Base-by-base conservation (phyloP, 2,888 invertebrate species). In the Brachyptera risi region DNA sequence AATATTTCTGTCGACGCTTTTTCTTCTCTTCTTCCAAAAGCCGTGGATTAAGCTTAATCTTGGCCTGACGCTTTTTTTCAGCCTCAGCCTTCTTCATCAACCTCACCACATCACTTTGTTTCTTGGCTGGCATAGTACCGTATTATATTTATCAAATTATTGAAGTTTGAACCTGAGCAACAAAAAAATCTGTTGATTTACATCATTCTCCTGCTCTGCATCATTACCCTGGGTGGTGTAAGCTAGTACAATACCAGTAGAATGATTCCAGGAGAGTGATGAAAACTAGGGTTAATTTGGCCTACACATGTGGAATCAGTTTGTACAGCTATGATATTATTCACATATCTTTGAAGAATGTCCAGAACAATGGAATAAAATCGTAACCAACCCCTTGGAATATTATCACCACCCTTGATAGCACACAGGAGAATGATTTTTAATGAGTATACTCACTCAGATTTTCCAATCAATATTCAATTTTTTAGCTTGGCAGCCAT, bases 211-310 rank as follows among this genome's bases (percentile, higher is more conserved):
- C 44, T 44, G 44, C 19, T 19, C 17, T 17, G 21, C 9, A 17
- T 44, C 44, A 44, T 44, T 44, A 17, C 21, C 17, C 44, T 44
- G 44, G 4, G 19, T 19, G 21, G 15, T 5, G 9, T 15, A 13
- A 38, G 13, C 13, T 38, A 15, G 13, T 13, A 38, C n/a, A 38
- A 38, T 44, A 9, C 4, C 44, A 44, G 44, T 17, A 44, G 44
- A 44, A 44, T 44, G 44, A 44, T 17, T 3, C 21, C 44, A 44
- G 44, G 44, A 44, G 44, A 44, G 11, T 44, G 44, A 44, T 17
- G 21, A 44, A 31, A 31, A 31, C 7, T 31, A 11, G 5, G 31
- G 31, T 31, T 31, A 31, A 7, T 11, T 7, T 5, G 31, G 31
- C 31, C 31, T 31, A 31, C 7, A 31, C 5, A 11, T 11, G 11